Base-by-base conservation (phyloP, 2,797 vertebrate species). In the Sebastes steindachneri region DNA sequence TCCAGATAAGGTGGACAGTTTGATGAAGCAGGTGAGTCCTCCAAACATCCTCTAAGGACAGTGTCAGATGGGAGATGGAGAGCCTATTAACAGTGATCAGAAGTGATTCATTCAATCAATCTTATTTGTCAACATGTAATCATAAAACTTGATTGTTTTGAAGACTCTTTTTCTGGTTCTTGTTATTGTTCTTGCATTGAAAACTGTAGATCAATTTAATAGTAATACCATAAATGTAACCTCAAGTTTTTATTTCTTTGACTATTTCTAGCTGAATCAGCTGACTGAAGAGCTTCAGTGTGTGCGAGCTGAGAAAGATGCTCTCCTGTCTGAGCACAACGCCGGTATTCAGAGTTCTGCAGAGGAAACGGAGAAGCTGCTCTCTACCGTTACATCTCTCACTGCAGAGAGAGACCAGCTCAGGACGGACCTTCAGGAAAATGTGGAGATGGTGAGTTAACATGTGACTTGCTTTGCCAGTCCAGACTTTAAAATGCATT, bases 371-470 rank as follows among this genome's bases (percentile, higher is more conserved):
- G 82, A 92, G 41, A 79, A 62, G 31, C 86, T 93, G 35, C 91
- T 89, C 23, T 87, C 92, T 23, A 53, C 90, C 1, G 82, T 93
- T 17, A 69, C 85, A 2, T 81, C 78, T 5, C 72, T 96, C 29
- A 87, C 86, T 3, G 89, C 91, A 37, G 95, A 97, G 79, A 95
- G 93, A 75, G 90, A 95, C n/a, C 87, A 95, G 78, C 93, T 97
- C 4, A 90, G 71, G 81, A 53, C 37, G 12, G 90, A 90, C 60
- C 87, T 96, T n/a, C 83, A 91, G 75, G 84, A 93, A 25, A 84
- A 83, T 1, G 91, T 95, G 41, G 95, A 96, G 26, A 91, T 93
- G 91, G 96, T 97, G 79, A 92, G 91, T 45, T 45, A 45, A 45
- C 41, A 45, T 17, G 41, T 17, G 41, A 45, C 15, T 6, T 37